Evolutionary conservation across 2,113 vertebrate genomes (phyloP), one percentile per base, ranked within the genome.

Genomic region (Grallaria varia): DNA sequence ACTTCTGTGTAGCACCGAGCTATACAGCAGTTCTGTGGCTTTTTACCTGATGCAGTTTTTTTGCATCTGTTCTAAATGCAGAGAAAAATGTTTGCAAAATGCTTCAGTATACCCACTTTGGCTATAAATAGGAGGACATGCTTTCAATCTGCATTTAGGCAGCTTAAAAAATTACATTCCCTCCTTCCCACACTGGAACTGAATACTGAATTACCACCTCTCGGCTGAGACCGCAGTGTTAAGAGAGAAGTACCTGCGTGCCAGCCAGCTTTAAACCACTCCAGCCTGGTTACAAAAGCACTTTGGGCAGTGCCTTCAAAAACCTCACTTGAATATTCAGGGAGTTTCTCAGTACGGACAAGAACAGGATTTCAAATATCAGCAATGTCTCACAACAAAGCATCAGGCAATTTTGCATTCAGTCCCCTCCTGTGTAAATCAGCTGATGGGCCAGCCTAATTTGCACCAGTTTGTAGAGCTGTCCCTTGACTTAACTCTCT

Each of bases 121-220:
- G 37, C 37, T 77, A 22, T 79, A 85, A 94, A 82, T 45, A 60
- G 40, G 31, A 89, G 74, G 33, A 85, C 78, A 45, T 16, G 28
- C 45, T 90, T 94, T 95, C 92, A 76, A 60, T 85, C 88, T 87
- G 62, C 49, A 40, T 73, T 91, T 67, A 76, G 63, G 85, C 58
- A 91, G 44, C 62, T n/a, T 82, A 68, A 73, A 87, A 93, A 87
- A 60, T 68, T 76, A 75, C 78, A 37, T 94, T 89, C n/a, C 74
- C 47, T 84, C 62, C 53, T 87, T 31, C 67, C 40, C 53, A 40
- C 71, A 8, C 62, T 87, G 58, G 71, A 93, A 50, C 25, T 35
- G 58, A 76, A 72, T 40, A 82, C 40, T 25, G 53, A 88, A 83
- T 94, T 82, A 49, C 62, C 39, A 50, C 71, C 12, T 24, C 69